phyloP scores from a whole-genome alignment of 2,797 vertebrate species.

The Propithecus deckenii region DNA sequence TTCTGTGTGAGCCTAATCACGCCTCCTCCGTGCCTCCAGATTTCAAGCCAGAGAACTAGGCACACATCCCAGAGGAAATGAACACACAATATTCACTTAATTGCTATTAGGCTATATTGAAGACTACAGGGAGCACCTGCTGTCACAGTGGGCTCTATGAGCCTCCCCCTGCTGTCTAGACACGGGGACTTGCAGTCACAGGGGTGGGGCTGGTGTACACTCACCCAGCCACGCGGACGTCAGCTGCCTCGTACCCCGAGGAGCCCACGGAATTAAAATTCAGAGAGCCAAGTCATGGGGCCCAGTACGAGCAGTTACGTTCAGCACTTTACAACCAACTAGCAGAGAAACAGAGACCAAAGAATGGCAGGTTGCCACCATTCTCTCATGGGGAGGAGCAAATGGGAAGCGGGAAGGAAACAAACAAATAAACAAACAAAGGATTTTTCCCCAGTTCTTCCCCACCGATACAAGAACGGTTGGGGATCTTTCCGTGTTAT shows the following conservation, averaged over 20 bases:
- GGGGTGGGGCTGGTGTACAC: background rate
- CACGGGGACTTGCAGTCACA: background rate
- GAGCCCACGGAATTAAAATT: background rate
- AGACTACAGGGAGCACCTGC: background rate
- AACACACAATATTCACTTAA: background rate
- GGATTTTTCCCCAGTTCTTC: background rate
- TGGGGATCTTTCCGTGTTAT: no score
- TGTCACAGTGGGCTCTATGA: background rate
- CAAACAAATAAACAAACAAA: background rate
- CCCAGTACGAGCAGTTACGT: background rate
- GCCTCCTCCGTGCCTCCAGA: background rate
- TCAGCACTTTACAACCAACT: background rate
- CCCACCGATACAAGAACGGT: background rate
- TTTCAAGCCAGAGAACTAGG: background rate
- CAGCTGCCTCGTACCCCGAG: background rate
- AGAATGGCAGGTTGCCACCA: background rate
- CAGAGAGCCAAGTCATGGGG: background rate
- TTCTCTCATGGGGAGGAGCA: background rate
- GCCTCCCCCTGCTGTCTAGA: background rate
- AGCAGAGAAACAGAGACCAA: background rate
- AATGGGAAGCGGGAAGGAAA: background rate
- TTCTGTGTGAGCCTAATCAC: background rate
- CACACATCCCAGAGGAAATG: background rate
- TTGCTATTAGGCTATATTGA: background rate
- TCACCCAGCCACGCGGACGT: background rate